Base-by-base conservation (phyloP, 2,888 invertebrate genomes). In the Chrysina gloriosa region DNA sequence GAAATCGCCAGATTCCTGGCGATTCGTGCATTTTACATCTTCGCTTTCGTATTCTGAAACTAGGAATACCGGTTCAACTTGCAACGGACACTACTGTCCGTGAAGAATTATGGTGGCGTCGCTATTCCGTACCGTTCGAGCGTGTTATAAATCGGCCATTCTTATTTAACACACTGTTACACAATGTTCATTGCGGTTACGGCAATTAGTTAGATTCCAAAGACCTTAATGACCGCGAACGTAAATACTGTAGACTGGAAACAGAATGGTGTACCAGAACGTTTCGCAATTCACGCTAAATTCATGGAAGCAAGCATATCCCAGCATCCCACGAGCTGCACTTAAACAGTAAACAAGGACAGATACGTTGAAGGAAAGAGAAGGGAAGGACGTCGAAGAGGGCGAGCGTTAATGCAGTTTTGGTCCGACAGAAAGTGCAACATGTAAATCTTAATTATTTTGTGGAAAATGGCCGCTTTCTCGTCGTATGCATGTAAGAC, bases 361-460 rank as follows among this genome's bases (percentile, higher is more conserved):
- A 50, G n/a, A n/a, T 39, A 14, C 14, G 11, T 39, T 14, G 11
- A 31, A 31, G 19, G 11, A 52, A 19, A 29, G 31, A 31, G 31
- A 27, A 11, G 14, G 2, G 11, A 16, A 31, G 3, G 9, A 31
- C 14, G 9, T 1, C 9, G 16, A 9, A 31, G 31, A 6, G 19
- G 19, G 21, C 5, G 16, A 31, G 14, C 6, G 52, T 16, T 21
- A 52, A 31, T 31, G 31, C n/a, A 31, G 14, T 52, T 31, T 52
- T 3, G 7, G 29, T 7, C 9, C 19, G 52, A 52, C 52, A 52
- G 52, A 52, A 14, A 52, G 23, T 52, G 52, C 36, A 36, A 31
- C 42, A 63, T 65, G 65, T 39, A 65, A 65, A 65, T 65, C 34
- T 34, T 47, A 58, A 66, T 66, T 58, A 66, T 66, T 54, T 58